Evolutionary conservation across 92 coral and sea anemone genomes (phyloP).

Genomic region (Paramuricea clavata): DNA sequence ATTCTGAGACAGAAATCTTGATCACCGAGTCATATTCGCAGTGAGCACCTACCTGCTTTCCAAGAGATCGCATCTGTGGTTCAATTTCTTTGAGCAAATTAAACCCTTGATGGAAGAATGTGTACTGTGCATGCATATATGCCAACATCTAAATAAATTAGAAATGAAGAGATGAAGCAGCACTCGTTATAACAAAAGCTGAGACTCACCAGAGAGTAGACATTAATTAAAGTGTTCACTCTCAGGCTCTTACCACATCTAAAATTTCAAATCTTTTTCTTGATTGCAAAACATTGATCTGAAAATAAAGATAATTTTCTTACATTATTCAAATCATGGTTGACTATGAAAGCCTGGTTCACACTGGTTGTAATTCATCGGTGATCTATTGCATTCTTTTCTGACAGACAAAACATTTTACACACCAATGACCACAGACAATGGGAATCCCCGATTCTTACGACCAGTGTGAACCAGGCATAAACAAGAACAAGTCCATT

Average conservation of each 20-base stretch:
- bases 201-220: neutral
- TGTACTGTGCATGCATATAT: conserved; percentile 88
- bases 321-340: neutral
- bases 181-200: neutral
- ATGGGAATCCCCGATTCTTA: too few species aligned
- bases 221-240: neutral
- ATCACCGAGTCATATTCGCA: too few species aligned
- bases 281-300: conserved; percentile 95
- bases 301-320: conserved; percentile 27
- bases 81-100: conserved; percentile 93
- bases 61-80: conserved; percentile 82
- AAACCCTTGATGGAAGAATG: conserved; percentile 94
- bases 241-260: conserved; percentile 84
- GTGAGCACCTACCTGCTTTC: conserved; percentile 72
- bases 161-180: neutral
- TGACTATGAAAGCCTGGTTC: too few species aligned
- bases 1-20: neutral
- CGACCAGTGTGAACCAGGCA: too few species aligned
- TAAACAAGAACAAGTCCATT: too few species aligned
- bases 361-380: too few species aligned
- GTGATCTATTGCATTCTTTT: too few species aligned
- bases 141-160: conserved; percentile 73
- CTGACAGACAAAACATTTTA: too few species aligned
- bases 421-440: too few species aligned
- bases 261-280: conserved; percentile 90